Conservation (phyloP, 2,888 invertebrate species). For the Ditula angustiorana region DNA sequence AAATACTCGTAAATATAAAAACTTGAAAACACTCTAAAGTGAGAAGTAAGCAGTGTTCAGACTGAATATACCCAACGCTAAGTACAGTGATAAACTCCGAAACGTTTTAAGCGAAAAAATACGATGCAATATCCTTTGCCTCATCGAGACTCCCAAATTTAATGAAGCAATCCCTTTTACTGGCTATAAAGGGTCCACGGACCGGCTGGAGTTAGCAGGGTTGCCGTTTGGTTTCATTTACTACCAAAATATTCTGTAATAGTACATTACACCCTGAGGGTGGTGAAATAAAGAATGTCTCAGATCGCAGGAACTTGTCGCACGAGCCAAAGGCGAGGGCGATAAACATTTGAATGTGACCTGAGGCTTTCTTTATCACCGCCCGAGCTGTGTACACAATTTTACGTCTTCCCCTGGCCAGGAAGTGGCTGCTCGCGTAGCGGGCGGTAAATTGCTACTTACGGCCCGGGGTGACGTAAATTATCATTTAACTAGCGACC, state of each 20-base stretch:
- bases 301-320: too few relatives aligned
- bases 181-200: constrained; percentile 58
- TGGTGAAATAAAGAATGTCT: too few relatives aligned
- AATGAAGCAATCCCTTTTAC: constrained; percentile 71
- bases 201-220: constrained; percentile 42
- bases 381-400: too few relatives aligned
- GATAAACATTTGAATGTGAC: too few relatives aligned
- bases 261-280: too few relatives aligned
- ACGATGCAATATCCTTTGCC: constrained; percentile 53
- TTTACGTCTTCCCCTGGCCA: too few relatives aligned
- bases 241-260: not conserved
- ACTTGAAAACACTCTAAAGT: not conserved
- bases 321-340: too few relatives aligned
- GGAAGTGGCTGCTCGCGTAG: too few relatives aligned
- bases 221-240: constrained; percentile 1
- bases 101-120: constrained; percentile 42
- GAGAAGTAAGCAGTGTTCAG: not conserved
- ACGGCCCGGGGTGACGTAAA: too few relatives aligned
- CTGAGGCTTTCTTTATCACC: too few relatives aligned
- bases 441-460: too few relatives aligned
- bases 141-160: constrained; percentile 53
- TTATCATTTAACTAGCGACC: too few relatives aligned
- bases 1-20: not conserved
- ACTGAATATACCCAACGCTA: constrained; percentile 10
- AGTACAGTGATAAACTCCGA: constrained; percentile 29